Conservation (phyloP, 2,888 invertebrate species). For the Lepidocyrtoides sp. region DNA sequence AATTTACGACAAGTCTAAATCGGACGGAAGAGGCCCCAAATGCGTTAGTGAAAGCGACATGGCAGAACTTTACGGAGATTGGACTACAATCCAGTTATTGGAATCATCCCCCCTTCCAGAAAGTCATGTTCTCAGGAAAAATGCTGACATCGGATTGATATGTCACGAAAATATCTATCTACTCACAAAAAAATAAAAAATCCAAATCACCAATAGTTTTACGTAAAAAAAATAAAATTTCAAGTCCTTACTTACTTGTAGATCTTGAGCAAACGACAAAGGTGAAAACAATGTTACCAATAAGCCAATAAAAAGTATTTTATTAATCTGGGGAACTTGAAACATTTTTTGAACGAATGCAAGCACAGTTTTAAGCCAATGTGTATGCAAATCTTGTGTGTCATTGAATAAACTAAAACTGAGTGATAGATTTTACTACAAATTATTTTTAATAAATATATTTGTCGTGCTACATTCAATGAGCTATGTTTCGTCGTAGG, state of each 20-base stretch:
- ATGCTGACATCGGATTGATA: conserved; percentile 67
- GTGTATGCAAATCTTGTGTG: no score
- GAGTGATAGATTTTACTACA: no score
- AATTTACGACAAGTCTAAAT: conserved; percentile 68
- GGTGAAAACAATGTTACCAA: not conserved
- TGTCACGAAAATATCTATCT: conserved; percentile 77
- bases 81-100: conserved; percentile 54
- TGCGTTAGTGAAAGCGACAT: conserved; percentile 74
- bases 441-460: no score
- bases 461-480: no score
- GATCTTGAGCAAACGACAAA: not conserved
- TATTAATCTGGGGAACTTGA: not conserved
- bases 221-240: not conserved
- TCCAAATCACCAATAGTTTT: not conserved
- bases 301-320: not conserved
- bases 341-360: conserved; percentile 4
- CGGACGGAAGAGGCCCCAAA: conserved; percentile 67
- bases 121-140: conserved; percentile 54
- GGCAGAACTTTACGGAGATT: conserved; percentile 48
- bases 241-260: not conserved
- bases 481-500: no score
- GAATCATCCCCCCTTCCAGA: conserved; percentile 55
- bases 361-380: no score
- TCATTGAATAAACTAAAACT: no score
- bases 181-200: conserved; percentile 20